Base-by-base conservation (phyloP, 2,888 invertebrate species). In the Perdita meconis region DNA sequence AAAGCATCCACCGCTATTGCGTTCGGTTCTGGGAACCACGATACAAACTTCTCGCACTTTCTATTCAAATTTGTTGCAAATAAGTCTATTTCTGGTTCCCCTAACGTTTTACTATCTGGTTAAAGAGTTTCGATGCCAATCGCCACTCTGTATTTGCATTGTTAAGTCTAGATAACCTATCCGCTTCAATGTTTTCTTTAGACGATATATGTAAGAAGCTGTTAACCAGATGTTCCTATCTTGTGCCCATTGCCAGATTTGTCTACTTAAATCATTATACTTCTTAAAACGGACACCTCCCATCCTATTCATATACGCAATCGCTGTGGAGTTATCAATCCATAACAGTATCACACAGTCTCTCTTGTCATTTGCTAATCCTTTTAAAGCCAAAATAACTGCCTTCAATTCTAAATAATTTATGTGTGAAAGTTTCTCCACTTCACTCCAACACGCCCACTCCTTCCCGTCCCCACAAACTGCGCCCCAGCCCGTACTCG, bases 231-330 rank as follows among this genome's bases (percentile, higher is more conserved):
- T 8, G 1, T 42, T 42, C 12, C 30, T 44, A 6, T 16, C 3
- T 16, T 64, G 53, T 1, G 53, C 53, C 53, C 53, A 64, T 19
- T 64, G 26, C 53, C 64, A 64, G 2, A 64, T 64, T 16, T 44
- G 6, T 0, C 10, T 13, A 0, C 12, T 22, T 24, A 51, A 0
- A 10, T 12, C 13, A 51, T 22, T 51, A 10, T 24, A 1, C 12
- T 22, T 19, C 10, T 12, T 22, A 1, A n/a, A 13, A 24, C 24
- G 51, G 8, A 51, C 12, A 51, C 51, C 51, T 22, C 51, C 51
- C 2, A 24, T 6, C 13, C 24, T 5, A 16, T 64, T 40, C 6
- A 53, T 40, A 40, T 53, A 53, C 1, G 53, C 8, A 12, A 53
- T 19, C 0, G 51, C 30, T 10, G 30, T 24, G 13, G 51, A 24